A percentile compares a stretch with the other conserved stretches of the same genome.
Conservation (phyloP, 1,140 invertebrate genomes). For the Ceratina japonica region DNA sequence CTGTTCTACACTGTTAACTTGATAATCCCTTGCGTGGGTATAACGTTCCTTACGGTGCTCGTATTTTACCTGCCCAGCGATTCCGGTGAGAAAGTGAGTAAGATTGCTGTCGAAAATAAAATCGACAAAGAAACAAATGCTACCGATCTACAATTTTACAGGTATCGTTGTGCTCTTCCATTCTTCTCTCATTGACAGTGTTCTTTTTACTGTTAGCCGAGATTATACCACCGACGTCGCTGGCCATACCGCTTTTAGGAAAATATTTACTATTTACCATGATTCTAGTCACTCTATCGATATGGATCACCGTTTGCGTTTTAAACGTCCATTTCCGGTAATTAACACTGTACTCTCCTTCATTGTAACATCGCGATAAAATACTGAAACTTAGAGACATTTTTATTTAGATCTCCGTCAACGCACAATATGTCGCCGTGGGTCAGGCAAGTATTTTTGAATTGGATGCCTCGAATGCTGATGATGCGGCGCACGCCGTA, state of each 20-base stretch:
- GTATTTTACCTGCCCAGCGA: conserved; percentile 98
- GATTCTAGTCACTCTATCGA: conserved; percentile 97
- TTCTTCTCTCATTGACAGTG: conserved; percentile 98
- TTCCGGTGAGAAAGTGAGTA: conserved; percentile 92
- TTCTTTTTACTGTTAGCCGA: conserved; percentile 98
- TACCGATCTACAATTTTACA: conserved; percentile 62
- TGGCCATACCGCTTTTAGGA: conserved; percentile 97
- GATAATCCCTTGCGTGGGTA: conserved; percentile 94
- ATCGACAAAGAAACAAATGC: background rate
- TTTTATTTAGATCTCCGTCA: conserved; percentile 89
- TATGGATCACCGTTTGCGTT: conserved; percentile 97
- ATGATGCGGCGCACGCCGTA: conserved; percentile 94
- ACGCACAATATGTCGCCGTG: conserved; percentile 97
- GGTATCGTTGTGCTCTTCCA: conserved; percentile 97
- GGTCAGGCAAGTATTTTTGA: conserved; percentile 92
- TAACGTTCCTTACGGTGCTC: conserved; percentile 95
- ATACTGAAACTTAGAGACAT: too few relatives aligned
- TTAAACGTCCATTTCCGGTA: conserved; percentile 99
- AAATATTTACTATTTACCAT: conserved; percentile 98
- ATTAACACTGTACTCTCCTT: conserved; percentile 66
- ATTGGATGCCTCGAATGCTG: conserved; percentile 92
- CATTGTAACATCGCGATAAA: too few relatives aligned
- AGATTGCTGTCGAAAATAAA: background rate
- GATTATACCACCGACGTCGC: conserved; percentile 98
- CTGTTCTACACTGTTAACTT: conserved; percentile 95